Conservation (phyloP, 1,140 invertebrate species). For the Dinoponera quadriceps region DNA sequence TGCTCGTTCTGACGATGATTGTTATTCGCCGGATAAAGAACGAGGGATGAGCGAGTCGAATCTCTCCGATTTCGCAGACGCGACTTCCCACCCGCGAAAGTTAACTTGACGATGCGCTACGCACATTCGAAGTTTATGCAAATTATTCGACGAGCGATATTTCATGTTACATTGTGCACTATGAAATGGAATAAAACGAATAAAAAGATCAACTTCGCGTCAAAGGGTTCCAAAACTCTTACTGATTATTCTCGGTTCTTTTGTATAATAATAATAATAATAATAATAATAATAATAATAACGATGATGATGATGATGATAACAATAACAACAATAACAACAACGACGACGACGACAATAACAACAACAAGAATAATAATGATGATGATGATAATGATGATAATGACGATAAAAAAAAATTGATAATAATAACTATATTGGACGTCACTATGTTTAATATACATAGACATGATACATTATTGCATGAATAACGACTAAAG, state of each 20-base stretch:
- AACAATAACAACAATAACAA: no score
- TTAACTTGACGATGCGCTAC: not conserved
- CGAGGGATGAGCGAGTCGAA: not conserved
- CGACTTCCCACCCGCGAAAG: not conserved
- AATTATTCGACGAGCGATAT: conserved; percentile 10
- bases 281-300: no score
- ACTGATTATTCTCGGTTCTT: not conserved
- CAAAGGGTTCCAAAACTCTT: not conserved
- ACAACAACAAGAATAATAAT: no score
- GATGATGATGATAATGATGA: no score
- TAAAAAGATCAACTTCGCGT: conserved; percentile 11
- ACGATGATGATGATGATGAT: no score
- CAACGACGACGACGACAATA: no score
- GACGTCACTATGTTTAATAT: no score
- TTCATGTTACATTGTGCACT: conserved; percentile 8
- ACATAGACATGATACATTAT: no score
- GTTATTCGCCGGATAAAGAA: conserved; percentile 9
- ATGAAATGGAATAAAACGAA: not conserved
- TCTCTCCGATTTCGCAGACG: not conserved
- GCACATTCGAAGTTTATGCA: conserved; percentile 7
- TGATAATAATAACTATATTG: no score
- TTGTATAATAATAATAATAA: no score
- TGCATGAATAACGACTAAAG: no score
- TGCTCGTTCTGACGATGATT: not conserved
- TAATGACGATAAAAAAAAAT: no score